phyloP scores from a whole-genome alignment of 2,797 vertebrate species.

The Chiroxiphia lanceolata region DNA sequence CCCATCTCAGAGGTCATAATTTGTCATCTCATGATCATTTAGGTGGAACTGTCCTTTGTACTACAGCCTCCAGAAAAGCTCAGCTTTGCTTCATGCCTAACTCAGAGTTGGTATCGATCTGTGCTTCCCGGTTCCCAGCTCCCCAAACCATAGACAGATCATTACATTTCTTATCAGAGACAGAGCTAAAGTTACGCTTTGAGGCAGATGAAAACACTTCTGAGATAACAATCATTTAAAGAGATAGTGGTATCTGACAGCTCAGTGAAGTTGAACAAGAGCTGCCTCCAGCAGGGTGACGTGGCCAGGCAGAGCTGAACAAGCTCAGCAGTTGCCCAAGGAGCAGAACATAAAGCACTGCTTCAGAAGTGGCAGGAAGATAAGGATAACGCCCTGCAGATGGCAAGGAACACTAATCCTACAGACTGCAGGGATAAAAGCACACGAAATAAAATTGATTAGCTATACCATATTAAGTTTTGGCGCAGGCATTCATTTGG shows the following conservation, averaged over 20 bases:
- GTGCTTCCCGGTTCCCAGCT: background rate
- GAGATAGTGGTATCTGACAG: background rate
- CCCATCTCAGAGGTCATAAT: background rate
- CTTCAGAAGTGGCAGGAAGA: background rate
- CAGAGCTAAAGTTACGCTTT: background rate
- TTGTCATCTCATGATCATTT: background rate
- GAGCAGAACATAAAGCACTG: background rate
- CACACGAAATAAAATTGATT: background rate
- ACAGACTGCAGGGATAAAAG: background rate
- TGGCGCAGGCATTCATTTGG: background rate
- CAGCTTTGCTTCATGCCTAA: background rate
- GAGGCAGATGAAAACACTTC: background rate
- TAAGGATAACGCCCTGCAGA: background rate
- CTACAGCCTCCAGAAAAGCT: background rate
- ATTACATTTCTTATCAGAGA: background rate
- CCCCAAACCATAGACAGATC: background rate
- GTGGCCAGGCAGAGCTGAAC: background rate
- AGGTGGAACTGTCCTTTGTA: background rate
- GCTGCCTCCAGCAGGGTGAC: slow-evolving; percentile 6
- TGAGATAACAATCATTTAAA: background rate
- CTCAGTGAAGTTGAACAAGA: background rate
- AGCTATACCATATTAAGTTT: background rate
- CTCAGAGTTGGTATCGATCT: rapidly evolving
- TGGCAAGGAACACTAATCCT: background rate
- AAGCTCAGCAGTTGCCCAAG: background rate